Evolutionary conservation across 2,797 vertebrate genomes (phyloP), one percentile per base, ranked within the genome.

Genomic region (Crocidura indochinensis): DNA sequence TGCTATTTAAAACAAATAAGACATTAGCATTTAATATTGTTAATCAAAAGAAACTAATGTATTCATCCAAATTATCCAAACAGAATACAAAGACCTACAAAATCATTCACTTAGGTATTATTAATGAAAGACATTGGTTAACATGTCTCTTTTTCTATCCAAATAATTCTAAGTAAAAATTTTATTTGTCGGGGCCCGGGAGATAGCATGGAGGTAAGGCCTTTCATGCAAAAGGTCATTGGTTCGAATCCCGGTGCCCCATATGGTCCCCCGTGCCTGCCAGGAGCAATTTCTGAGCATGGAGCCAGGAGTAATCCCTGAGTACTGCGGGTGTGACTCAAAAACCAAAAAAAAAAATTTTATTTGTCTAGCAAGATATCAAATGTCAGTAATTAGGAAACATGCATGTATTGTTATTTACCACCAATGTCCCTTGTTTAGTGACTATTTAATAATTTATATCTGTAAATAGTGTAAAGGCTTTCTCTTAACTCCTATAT

Each of bases 111-210:
- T 77, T 67, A 71, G 27, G 51, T 26, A 77, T 62, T 77, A 51
- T 4, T 51, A 2, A 82, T 64, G 31, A 71, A 81, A 7, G 12
- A n/a, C n/a, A 46, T 81, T 81, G 71, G 0, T n/a, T 56, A 74
- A 38, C 38, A 38, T 49, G 0, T 29, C 9, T 81, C n/a, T 84
- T 88, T 86, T 86, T 79, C 44, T 65, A 86, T 31, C 73, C 6
- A 89, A 77, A 62, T 1, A 73, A n/a, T 86, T 81, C 6, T 92
- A 29, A 74, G 27, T 38, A 81, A 67, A 10, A 10, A 51, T 51
- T 51, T 38, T 51, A 20, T 78, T 84, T 88, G 91, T 91, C 67
- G n/a, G n/a, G n/a, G n/a, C n/a, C n/a, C n/a, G n/a, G n/a, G n/a
- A n/a, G n/a, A n/a, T n/a, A n/a, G n/a, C n/a, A n/a, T n/a, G n/a